Base-by-base conservation (phyloP, 1,140 invertebrate genomes). In the Pemphigus obesinymphae region DNA sequence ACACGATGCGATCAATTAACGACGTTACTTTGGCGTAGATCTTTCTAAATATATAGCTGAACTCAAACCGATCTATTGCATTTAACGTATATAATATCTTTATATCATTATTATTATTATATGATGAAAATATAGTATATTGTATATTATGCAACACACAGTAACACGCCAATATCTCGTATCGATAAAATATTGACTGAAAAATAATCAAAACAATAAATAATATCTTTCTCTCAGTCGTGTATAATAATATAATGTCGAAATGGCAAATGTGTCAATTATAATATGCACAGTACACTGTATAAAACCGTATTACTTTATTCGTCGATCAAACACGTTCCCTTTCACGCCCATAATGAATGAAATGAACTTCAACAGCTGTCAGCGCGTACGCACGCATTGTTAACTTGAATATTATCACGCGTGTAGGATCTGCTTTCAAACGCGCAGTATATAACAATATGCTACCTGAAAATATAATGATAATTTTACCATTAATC, bases 371-470 rank as follows among this genome's bases (percentile, higher is more conserved):
- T 66, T 66, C 34, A 37, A 10, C 11, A 66, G 20, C 63, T 66
- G 63, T 66, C 63, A 66, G 17, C 31, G 31, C 20, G 61, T n/a
- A 15, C 0, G 17, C 15, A 31, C 61, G 61, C 26, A 66, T 66
- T 66, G 63, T 66, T 66, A 40, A 66, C 63, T 66, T 23, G 63
- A 23, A 37, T 66, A n/a, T n/a, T 66, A 66, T 40, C 63, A 66
- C 31, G 34, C 8, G 20, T n/a, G 8, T 23, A 2, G 11, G 10
- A n/a, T 66, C 11, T 11, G 31, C 63, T 37, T 66, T 37, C 31
- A 23, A 37, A 66, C 34, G 31, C 23, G 37, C 34, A 66, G 20
- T 63, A 31, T n/a, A n/a, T n/a, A n/a, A n/a, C n/a, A n/a, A n/a
- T n/a, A n/a, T 8, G 58, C 20, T 23, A 40, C 34, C 34, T n/a